These are phyloP conservation scores for Misgurnus anguillicaudatus DNA, from an alignment of 2,113 vertebrate species.

Conservation along the genomic window DNA sequence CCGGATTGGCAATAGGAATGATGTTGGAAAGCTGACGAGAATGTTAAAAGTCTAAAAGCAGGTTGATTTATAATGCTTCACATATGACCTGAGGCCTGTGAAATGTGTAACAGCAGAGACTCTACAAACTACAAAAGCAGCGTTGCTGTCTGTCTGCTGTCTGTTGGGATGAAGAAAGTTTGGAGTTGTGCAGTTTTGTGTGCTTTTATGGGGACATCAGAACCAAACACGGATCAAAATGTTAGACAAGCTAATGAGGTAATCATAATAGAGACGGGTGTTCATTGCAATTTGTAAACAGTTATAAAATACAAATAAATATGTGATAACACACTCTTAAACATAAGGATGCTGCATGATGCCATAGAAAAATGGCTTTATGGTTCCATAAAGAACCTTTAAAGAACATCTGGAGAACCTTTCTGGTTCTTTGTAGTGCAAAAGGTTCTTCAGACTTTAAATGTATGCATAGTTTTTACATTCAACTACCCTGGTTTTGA, in stretches of 20 bases:
- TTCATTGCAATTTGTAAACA: too few relatives aligned
- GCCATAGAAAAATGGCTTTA: too few relatives aligned
- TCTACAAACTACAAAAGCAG: slow-evolving; percentile 23
- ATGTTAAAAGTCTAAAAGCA: slow-evolving; percentile 41
- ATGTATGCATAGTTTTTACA: too few relatives aligned
- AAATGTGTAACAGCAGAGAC: slow-evolving; percentile 38
- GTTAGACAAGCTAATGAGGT: not conserved
- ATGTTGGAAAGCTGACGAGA: slow-evolving; percentile 51
- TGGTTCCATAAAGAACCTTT: too few relatives aligned
- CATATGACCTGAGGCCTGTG: slow-evolving; percentile 43
- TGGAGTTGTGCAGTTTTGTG: slow-evolving; percentile 29
- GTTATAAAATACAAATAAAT: too few relatives aligned
- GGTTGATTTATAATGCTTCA: slow-evolving; percentile 57
- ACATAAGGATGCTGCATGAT: too few relatives aligned
- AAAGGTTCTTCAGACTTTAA: too few relatives aligned
- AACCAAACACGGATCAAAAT: slow-evolving; percentile 41
- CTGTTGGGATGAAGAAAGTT: slow-evolving; percentile 27
- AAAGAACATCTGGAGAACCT: too few relatives aligned
- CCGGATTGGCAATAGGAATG: slow-evolving; percentile 40
- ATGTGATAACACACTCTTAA: too few relatives aligned
- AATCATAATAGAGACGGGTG: slow-evolving; percentile 28
- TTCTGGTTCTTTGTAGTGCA: too few relatives aligned
- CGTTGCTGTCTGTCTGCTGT: slow-evolving; percentile 33
- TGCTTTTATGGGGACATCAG: slow-evolving; percentile 42
- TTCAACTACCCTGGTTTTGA: too few relatives aligned